These are phyloP conservation scores for Aleiodes sp. DNA, from an alignment of 1,140 invertebrate genomes.

Conservation along the genomic window DNA sequence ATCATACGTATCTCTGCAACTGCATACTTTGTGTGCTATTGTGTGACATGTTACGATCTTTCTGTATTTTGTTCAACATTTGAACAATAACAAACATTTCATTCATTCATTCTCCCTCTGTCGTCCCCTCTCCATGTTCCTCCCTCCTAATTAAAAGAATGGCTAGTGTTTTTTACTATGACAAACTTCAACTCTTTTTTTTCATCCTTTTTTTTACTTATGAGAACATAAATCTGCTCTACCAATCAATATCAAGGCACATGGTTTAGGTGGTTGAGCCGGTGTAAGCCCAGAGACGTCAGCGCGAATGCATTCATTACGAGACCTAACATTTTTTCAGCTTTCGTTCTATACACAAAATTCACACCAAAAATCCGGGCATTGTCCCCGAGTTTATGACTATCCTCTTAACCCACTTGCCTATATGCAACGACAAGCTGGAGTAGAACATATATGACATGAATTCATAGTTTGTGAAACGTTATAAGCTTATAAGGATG, in stretches of 20 bases:
- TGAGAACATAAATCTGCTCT: background rate
- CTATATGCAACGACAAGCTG: background rate
- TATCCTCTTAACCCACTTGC: conserved; percentile 4
- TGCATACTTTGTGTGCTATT: no score
- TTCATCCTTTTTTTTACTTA: background rate
- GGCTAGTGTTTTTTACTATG: background rate
- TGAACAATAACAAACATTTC: no score
- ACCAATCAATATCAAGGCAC: background rate
- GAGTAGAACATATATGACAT: background rate
- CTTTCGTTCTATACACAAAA: background rate
- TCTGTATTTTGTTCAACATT: no score
- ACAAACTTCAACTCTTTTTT: background rate
- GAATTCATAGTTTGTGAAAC: background rate
- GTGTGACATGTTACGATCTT: no score
- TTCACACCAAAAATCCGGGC: background rate
- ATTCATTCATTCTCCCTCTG: no score
- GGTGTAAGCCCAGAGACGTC: background rate
- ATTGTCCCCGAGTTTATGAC: background rate
- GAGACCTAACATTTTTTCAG: no score
- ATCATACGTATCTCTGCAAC: no score
- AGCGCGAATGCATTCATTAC: background rate
- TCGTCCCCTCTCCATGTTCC: no score
- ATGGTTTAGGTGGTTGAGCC: background rate
- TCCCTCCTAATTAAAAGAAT: background rate
- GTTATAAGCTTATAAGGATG: background rate